Evolutionary conservation across 2,888 invertebrate genomes (phyloP).

Genomic region (Hofmannophila pseudospretella): DNA sequence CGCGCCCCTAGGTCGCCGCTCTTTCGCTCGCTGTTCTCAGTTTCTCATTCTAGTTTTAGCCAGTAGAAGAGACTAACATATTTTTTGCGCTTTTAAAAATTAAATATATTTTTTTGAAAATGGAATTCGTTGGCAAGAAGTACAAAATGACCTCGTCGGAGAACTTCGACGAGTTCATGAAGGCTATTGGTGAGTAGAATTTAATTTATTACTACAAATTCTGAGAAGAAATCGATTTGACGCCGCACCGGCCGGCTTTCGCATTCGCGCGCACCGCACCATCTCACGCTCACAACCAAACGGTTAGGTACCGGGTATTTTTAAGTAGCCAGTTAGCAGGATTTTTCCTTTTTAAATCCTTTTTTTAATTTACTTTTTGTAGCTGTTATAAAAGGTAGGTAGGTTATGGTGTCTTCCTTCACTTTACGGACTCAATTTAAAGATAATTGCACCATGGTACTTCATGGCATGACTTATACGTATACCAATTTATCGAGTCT

Average conservation of each 20-base stretch:
- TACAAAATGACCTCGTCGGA: slow-evolving; percentile 89
- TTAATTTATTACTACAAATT: slow-evolving; percentile 22
- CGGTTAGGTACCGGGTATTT: too few species aligned
- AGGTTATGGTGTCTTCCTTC: too few species aligned
- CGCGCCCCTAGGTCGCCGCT: slow-evolving; percentile 1
- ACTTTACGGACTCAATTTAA: too few species aligned
- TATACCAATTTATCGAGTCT: too few species aligned
- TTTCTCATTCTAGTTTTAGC: slow-evolving; percentile 53
- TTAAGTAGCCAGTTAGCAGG: too few species aligned
- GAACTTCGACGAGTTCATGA: slow-evolving; percentile 94
- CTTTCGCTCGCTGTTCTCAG: slow-evolving; percentile 10
- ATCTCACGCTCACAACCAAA: too few species aligned
- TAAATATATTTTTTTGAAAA: slow-evolving; percentile 35
- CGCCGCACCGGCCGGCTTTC: slow-evolving; percentile 49
- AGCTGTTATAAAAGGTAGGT: too few species aligned
- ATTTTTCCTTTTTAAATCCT: too few species aligned
- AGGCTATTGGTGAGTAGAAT: slow-evolving; percentile 84
- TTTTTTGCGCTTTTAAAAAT: slow-evolving; percentile 17
- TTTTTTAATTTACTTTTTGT: too few species aligned
- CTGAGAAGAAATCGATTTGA: slow-evolving; percentile 18
- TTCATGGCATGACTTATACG: too few species aligned
- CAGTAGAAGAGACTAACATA: slow-evolving; percentile 33
- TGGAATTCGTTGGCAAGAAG: slow-evolving; percentile 82
- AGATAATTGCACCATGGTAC: too few species aligned
- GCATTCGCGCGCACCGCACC: too few species aligned